Base-by-base conservation (phyloP, 2,888 invertebrate genomes). In the Chrysotoxum bicinctum region DNA sequence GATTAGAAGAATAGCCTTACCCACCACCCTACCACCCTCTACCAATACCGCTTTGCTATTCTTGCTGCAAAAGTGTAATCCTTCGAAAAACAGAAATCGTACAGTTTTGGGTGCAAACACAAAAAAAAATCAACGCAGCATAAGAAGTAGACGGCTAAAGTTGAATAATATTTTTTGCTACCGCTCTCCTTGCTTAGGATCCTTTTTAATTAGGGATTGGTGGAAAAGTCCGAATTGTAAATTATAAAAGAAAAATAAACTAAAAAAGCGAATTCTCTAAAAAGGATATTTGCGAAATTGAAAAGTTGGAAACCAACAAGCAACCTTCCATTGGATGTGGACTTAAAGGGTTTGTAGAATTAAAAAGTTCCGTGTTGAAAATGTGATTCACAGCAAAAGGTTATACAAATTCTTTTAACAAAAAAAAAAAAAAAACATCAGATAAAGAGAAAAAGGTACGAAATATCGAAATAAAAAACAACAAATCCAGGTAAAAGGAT, bases 151-250 rank as follows among this genome's bases (percentile, higher is more conserved):
- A 54, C 48, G 77, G 37, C 19, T 14, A 30, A 69, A 75, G 69
- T 48, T 48, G 75, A 56, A 45, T 81, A 32, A 48, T 54, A 52
- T 52, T 69, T 54, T 60, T 43, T 43, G 64, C 50, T 40, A 52
- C 45, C 23, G 23, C 45, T 10, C 56, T 56, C 72, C 56, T 74
- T 74, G 69, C 10, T 16, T 62, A 40, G 43, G 68, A 81, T 73
- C 85, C 81, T 64, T 80, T 85, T 85, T 85, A 85, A 85, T 81
- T 85, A 81, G 80, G 80, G 56, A 77, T 81, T 76, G 43, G 40
- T 76, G 43, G 40, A 21, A 73, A 77, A 73, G 43, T 69, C 76
- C 50, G 62, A 77, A 73, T 73, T 76, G 76, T 76, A 76, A 80
- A 75, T 60, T 54, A 72, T 43, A 16, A 7, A 40, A 52, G 45